Conservation (phyloP, 2,888 invertebrate genomes). For the Salticus scenicus region DNA sequence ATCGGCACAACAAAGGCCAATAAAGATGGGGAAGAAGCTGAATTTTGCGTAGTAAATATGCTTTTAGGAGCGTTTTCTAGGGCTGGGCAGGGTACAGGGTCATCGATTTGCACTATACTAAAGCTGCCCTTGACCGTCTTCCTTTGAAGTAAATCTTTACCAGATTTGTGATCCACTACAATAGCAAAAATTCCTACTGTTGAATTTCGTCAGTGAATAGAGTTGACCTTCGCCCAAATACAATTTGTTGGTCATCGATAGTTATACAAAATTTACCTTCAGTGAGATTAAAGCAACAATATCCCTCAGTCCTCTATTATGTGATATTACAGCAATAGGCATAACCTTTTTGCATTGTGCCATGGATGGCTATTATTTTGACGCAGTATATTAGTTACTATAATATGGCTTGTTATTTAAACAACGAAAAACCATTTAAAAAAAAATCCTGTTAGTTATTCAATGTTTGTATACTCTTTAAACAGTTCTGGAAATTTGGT, state of each 20-base stretch:
- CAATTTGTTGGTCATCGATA: neutral
- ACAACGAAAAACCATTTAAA: no score
- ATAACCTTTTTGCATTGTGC: no score
- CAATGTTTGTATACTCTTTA: no score
- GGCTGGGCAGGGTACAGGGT: conserved; percentile 34
- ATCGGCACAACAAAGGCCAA: neutral
- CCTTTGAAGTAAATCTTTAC: conserved; percentile 12
- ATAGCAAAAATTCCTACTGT: neutral
- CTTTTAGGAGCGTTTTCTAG: neutral
- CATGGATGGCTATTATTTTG: no score
- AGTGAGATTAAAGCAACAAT: no score
- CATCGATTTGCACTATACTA: conserved; percentile 26
- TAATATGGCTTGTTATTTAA: no score
- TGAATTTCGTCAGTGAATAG: neutral
- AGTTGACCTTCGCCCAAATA: neutral
- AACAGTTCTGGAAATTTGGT: no score
- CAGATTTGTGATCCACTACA: neutral
- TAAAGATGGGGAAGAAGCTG: neutral
- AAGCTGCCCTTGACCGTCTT: conserved; percentile 45
- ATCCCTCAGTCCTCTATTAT: no score
- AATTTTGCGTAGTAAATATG: conserved; percentile 31
- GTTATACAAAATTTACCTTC: neutral
- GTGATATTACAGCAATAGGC: no score
- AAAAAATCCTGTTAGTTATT: no score
- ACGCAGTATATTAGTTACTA: no score